phyloP scores from a whole-genome alignment of 2,113 vertebrate species.

The Siphamia tubifer region DNA sequence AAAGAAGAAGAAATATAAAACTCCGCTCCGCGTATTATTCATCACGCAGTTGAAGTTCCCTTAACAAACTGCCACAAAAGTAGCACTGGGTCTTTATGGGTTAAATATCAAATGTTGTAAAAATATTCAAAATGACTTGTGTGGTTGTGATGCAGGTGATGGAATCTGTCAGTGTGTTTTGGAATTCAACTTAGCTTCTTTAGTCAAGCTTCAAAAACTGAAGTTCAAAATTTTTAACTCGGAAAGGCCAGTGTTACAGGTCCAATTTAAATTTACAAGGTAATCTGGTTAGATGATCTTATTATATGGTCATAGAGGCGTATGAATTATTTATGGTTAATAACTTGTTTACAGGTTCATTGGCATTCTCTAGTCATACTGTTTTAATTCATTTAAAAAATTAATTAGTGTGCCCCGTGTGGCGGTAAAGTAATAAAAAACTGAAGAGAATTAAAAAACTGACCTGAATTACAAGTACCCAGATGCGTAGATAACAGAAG shows the following conservation, averaged over 20 bases:
- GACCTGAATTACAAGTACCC: constrained; percentile 89
- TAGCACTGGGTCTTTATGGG: too few relatives aligned
- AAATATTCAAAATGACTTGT: too few relatives aligned
- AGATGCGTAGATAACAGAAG: constrained; percentile 92
- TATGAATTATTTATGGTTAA: not conserved
- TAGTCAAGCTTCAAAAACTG: not conserved
- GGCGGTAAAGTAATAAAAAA: not conserved
- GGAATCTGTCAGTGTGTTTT: constrained; percentile 3
- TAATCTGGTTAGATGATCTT: not conserved
- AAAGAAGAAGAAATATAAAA: too few relatives aligned
- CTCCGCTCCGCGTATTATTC: too few relatives aligned
- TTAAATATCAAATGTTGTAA: not conserved
- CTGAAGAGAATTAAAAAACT: constrained; percentile 3
- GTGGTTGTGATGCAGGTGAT: not conserved
- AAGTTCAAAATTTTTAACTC: not conserved
- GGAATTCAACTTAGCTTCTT: constrained; percentile 5
- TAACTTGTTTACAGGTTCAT: not conserved
- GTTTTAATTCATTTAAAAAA: too few relatives aligned
- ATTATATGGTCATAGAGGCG: not conserved
- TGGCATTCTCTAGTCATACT: not conserved
- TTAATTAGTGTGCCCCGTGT: not conserved
- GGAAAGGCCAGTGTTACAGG: not conserved
- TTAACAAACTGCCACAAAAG: too few relatives aligned
- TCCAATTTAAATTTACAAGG: not conserved
- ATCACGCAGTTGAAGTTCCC: too few relatives aligned